Percentiles rank a stretch among this genome's conserved stretches.
Evolutionary conservation across 2,888 invertebrate genomes (phyloP).

Genomic region (Andrena praecox): DNA sequence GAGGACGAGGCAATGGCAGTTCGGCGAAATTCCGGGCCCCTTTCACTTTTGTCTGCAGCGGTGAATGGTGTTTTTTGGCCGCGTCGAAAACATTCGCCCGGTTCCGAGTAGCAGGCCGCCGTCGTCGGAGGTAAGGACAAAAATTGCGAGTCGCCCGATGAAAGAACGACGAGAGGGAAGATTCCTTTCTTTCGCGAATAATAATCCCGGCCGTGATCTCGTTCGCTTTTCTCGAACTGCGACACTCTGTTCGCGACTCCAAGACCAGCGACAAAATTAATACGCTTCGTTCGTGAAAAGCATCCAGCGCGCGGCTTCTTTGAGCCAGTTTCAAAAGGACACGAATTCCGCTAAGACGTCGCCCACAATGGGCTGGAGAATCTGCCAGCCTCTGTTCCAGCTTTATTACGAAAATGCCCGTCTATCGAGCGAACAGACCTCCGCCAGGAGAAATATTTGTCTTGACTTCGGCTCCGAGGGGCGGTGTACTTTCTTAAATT

Average conservation of each 20-base stretch:
- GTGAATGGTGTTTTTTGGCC: conserved; percentile 26
- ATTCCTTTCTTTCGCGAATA: conserved; percentile 51
- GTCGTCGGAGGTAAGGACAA: conserved; percentile 26
- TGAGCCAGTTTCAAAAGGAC: conserved; percentile 45
- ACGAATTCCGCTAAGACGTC: conserved; percentile 47
- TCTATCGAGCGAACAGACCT: conserved; percentile 5
- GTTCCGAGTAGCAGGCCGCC: conserved; percentile 10
- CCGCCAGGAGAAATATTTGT: conserved; percentile 30
- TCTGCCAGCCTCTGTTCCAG: conserved; percentile 8
- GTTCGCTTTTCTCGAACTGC: conserved; percentile 40
- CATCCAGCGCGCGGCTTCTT: conserved; percentile 36
- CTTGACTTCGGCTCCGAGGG: background rate
- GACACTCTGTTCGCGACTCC: conserved; percentile 8
- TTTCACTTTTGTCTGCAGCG: background rate
- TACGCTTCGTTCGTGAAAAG: conserved; percentile 49
- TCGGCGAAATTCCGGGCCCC: too few relatives aligned
- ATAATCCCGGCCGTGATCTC: conserved; percentile 52
- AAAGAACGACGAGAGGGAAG: conserved; percentile 33
- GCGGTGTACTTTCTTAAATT: background rate
- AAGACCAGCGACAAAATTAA: conserved; percentile 57
- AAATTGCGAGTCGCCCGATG: conserved; percentile 41
- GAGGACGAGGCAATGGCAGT: too few relatives aligned
- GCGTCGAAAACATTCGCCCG: conserved; percentile 27
- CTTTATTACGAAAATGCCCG: conserved; percentile 34
- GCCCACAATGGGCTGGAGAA: conserved; percentile 33